A percentile compares a stretch with the other conserved stretches of the same genome.
Evolutionary conservation across 2,113 vertebrate genomes (phyloP).

Genomic region (Pionites leucogaster): DNA sequence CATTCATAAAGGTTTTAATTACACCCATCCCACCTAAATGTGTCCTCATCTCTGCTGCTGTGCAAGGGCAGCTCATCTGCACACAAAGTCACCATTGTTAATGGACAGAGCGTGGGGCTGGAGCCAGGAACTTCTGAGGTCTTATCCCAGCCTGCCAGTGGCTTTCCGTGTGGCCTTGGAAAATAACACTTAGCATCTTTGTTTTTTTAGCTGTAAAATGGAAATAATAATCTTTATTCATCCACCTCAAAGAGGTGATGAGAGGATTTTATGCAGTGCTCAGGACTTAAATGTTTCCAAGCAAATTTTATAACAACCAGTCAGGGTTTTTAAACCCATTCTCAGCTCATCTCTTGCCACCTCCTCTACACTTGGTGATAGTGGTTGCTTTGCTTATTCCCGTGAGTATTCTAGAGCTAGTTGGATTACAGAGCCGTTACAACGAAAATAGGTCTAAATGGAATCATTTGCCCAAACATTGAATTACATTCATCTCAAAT

Average conservation of each 20-base stretch:
- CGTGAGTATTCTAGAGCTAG: background rate
- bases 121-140: constrained; percentile 57
- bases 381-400: constrained; percentile 20
- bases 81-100: constrained; percentile 51
- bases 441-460: constrained; percentile 23
- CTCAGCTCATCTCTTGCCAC: constrained; percentile 44
- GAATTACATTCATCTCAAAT: constrained; percentile 10
- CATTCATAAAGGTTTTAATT: background rate
- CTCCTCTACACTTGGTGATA: constrained; percentile 18
- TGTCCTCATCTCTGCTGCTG: background rate
- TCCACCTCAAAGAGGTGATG: constrained; percentile 53
- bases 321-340: constrained; percentile 10
- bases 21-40: background rate
- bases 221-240: constrained; percentile 60
- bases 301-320: constrained; percentile 36
- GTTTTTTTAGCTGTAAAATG: constrained; percentile 33
- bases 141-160: background rate
- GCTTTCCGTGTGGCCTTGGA: constrained; percentile 19
- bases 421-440: constrained; percentile 2
- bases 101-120: background rate
- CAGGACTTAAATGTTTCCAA: constrained; percentile 56
- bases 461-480: background rate
- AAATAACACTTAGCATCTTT: constrained; percentile 11
- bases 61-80: constrained; percentile 5
- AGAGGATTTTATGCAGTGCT: constrained; percentile 54